Evolutionary conservation across 2,113 vertebrate species (phyloP), one percentile per base, ranked within the genome.

Genomic region (Dunckerocampus dactyliophorus): DNA sequence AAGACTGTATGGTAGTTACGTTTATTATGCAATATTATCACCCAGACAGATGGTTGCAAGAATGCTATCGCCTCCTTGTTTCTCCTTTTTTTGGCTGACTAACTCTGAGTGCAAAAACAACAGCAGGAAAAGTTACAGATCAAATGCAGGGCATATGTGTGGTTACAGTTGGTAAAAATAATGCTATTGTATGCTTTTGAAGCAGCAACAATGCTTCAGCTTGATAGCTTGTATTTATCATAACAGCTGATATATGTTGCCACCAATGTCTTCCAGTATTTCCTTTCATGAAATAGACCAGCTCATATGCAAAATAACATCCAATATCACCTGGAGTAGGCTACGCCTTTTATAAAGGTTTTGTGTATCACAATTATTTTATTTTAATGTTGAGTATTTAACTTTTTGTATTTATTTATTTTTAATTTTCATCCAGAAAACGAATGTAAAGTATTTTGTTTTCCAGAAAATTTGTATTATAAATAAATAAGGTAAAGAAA

Each of bases 11-110:
- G 39, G 15, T 55, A 37, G 6, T 17, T 54, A 11, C 2, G 43
- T 47, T 45, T 61, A 16, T 61, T 53, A 43, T 63, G 37, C 12
- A 61, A 63, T 55, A 49, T 24, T n/a, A 59, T 47, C 21, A 0
- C 7, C 28, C 16, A 51, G 34, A 72, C 34, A 59, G 63, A 67
- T 63, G 51, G 56, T 22, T 42, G 34, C 20, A 12, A 14, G 42
- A 62, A 31, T 5, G 17, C 45, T 28, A 13, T 15, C 24, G 13
- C 11, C n/a, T 46, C 1, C 6, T 15, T 4, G 17, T 39, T 10
- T 17, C 13, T 43, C 13, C 13, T 43, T 43, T 16, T 62, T 62
- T 15, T 37, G 52, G 39, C 17, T 52, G 24, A 54, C 46, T n/a
- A 17, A 24, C 51, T 42, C 17, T 16, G 47, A 62, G 20, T 6